Base-by-base conservation (phyloP, 1,140 invertebrate genomes). In the Drosophila truncata region DNA sequence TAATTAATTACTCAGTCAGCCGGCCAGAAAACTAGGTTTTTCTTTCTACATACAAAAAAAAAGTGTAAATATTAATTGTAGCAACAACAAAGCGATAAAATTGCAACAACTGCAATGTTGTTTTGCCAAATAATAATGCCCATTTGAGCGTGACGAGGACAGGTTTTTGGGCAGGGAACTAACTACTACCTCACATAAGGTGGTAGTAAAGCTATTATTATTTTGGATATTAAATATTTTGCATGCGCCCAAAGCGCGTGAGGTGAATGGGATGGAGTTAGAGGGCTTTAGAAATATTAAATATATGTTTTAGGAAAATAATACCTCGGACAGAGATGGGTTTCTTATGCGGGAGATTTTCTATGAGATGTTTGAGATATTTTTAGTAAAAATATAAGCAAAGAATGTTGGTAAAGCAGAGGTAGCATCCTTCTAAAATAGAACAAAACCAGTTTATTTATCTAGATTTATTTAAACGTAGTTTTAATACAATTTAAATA, bases 11-110 rank as follows among this genome's bases (percentile, higher is more conserved):
- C 80, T 69, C 65, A 60, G 71, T 65, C 85, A 80, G 42, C 80
- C 55, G 76, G 83, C 76, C 84, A 77, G 83, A 88, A 87, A 87
- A 80, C 80, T 83, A 84, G 80, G 80, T 88, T 88, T 78, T 71
- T 82, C 78, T 70, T 70, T 70, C 66, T 67, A 55, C 39, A 52
- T 81, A 25, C 58, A 49, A 52, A 87, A 65, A 76, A 82, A 87
- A 65, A 79, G 81, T 82, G 81, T 79, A 82, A 82, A 79, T 86
- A 87, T 87, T 86, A 85, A 87, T 70, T 69, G 84, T 63, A 65
- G 71, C 78, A 73, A 52, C 58, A 65, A 62, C 29, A 33, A 33
- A 41, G 61, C 63, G 35, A 46, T 70, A 50, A 62, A 82, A 58
- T 83, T 88, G 77, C 82, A 85, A 87, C 79, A 86, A 67, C 63